These are phyloP conservation scores for Magallana ariakensis DNA, from an alignment of 1,140 invertebrate species.

Conservation along the genomic window DNA sequence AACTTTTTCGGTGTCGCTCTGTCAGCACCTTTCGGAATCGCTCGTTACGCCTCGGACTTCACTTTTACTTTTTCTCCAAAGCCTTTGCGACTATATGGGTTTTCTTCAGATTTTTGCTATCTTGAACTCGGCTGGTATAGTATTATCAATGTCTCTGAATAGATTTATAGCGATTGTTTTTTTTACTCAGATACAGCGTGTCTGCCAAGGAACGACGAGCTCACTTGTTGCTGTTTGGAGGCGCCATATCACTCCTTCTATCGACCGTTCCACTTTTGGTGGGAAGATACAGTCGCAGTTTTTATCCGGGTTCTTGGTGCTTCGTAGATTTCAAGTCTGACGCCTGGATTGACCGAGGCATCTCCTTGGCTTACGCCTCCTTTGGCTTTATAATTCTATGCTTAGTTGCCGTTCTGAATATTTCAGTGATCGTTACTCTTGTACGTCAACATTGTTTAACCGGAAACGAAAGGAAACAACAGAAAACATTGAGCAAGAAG, in stretches of 20 bases:
- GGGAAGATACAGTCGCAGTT: conserved; percentile 69
- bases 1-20: not conserved
- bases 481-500: not conserved
- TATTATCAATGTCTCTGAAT: conserved; percentile 79
- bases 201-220: conserved; percentile 66
- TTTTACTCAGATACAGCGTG: conserved; percentile 76
- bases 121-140: conserved; percentile 76
- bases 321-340: conserved; percentile 76
- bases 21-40: not conserved
- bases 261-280: conserved; percentile 76
- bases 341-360: conserved; percentile 57
- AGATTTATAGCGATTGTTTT: conserved; percentile 76
- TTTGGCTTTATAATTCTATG: conserved; percentile 59
- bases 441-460: not conserved
- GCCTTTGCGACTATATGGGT: conserved; percentile 72
- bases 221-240: conserved; percentile 62
- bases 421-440: not conserved
- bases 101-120: conserved; percentile 78
- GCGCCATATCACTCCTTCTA: conserved; percentile 70
- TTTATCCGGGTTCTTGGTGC: conserved; percentile 79
- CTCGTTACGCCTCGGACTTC: not conserved
- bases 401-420: not conserved
- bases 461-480: not conserved
- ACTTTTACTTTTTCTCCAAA: not conserved
- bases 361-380: conserved; percentile 69